Base-by-base conservation (phyloP, 1,140 invertebrate genomes). In the Laupala kohalensis region DNA sequence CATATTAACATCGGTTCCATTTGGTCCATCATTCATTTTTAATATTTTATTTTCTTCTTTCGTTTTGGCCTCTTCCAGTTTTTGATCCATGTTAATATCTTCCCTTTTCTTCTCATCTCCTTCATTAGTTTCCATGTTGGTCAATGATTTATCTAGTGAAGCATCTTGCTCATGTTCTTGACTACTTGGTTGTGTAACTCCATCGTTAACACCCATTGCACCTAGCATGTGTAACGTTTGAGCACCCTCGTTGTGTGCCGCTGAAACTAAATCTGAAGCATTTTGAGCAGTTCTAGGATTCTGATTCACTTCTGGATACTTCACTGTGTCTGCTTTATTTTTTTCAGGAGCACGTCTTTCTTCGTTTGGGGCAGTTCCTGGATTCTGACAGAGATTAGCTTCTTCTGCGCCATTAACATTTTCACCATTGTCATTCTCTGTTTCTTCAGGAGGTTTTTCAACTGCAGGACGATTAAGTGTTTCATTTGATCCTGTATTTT, bases 401-500 rank as follows among this genome's bases (percentile, higher is more conserved):
- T 53, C 37, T 53, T 53, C 37, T 53, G 37, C 0, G 37, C 37
- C 37, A 53, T 53, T 53, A 1, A 19, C 37, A n/a, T n/a, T n/a
- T n/a, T n/a, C n/a, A n/a, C n/a, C n/a, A 53, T 19, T 19, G 9
- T 9, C 19, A 2, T 9, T 19, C 19, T 9, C 9, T 13, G 9
- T 53, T 53, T 53, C 37, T 53, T 53, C 37, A 53, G 37, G 1
- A 53, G 37, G 37, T 19, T 53, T 6, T 15, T 37, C 9, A 9
- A 13, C 37, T 53, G 37, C 37, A 13, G 37, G 19, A 19, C 37
- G 9, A 13, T 53, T 19, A 53, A 53, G n/a, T n/a, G 67, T 29
- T 29, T 29, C 29, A 30, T 29, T 68, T 68, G 27, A 13, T 1
- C 25, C 27, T n/a, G 9, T 27, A 72, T 77, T 72, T 28, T 77